Percentiles rank a stretch among this genome's conserved stretches.
phyloP scores from a whole-genome alignment of 64 coral and sea anemone genomes.

The Astreopora myriophthalma region DNA sequence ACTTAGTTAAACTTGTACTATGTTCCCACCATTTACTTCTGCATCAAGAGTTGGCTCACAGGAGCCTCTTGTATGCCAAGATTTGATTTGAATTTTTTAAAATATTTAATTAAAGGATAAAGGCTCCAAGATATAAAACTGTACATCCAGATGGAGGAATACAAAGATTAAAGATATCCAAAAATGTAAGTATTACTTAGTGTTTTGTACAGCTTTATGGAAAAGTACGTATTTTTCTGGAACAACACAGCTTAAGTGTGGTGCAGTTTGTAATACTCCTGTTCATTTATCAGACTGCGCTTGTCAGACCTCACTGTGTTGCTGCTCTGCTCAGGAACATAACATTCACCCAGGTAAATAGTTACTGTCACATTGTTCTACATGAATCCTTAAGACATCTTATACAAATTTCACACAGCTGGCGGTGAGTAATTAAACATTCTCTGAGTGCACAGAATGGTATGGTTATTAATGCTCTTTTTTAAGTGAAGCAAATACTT shows the following conservation, averaged over 20 bases:
- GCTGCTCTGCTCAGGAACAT: conserved; percentile 90
- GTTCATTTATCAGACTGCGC: conserved; percentile 73
- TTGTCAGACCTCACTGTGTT: conserved; percentile 95
- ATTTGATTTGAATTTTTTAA: neutral
- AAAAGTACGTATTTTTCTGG: no score
- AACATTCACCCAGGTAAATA: conserved; percentile 77
- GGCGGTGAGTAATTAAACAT: no score
- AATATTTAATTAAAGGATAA: conserved; percentile 58
- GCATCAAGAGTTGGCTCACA: no score
- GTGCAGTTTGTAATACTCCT: neutral
- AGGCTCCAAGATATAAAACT: conserved; percentile 84
- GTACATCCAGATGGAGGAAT: conserved; percentile 78
- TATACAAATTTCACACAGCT: no score
- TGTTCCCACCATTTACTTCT: no score
- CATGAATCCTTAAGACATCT: no score
- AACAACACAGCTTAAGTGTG: no score
- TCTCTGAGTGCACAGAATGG: no score
- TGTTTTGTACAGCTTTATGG: neutral
- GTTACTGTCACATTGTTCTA: no score
- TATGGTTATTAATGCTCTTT: no score
- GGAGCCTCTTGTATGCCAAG: neutral
- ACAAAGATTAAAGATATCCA: conserved; percentile 84
- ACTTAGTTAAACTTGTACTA: no score
- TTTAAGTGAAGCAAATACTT: no score
- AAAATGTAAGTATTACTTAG: conserved; percentile 66